Base-by-base conservation (phyloP, 2,888 invertebrate genomes). In the Beris chalybata region DNA sequence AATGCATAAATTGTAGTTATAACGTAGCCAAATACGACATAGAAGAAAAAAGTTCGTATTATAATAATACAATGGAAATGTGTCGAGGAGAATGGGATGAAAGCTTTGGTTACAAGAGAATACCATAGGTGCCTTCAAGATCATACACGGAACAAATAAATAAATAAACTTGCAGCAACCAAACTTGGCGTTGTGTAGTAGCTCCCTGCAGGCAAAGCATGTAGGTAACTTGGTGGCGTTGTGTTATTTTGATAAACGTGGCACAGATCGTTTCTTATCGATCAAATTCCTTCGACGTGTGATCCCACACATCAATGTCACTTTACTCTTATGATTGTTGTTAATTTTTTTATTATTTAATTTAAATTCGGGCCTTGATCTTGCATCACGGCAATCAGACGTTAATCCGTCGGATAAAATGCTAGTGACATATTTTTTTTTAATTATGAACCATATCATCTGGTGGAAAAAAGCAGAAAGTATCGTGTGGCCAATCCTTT, bases 71-170 rank as follows among this genome's bases (percentile, higher is more conserved):
- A 61, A 61, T 52, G 61, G 50, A 61, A 52, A 32, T 61, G 61
- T 61, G 61, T 61, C 61, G 61, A 61, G 61, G 61, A 50, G 61
- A 61, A 61, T 61, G 32, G 61, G 22, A 61, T 61, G 61, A 38
- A 61, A 61, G 50, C 38, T 53, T 9, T 30, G 38, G 9, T 38
- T 4, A 38, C 38, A 7, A 38, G 9, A 38, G 38, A 38, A 38
- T 38, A 38, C 3, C 38, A 38, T 22, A 38, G 38, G 38, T 7
- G 38, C 38, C 38, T 38, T 38, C 38, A 38, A 38, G 38, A 38
- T 38, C 38, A 38, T 4, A 38, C 9, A 38, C 38, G 38, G 38
- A 38, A 38, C 7, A 38, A 38, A 38, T 7, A 38, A 38, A 38
- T 7, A 38, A 38, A 38, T 7, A 38, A 38, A 38, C 38, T 38